Base-by-base conservation (phyloP, 2,113 vertebrate genomes). In the Gila orcuttii region DNA sequence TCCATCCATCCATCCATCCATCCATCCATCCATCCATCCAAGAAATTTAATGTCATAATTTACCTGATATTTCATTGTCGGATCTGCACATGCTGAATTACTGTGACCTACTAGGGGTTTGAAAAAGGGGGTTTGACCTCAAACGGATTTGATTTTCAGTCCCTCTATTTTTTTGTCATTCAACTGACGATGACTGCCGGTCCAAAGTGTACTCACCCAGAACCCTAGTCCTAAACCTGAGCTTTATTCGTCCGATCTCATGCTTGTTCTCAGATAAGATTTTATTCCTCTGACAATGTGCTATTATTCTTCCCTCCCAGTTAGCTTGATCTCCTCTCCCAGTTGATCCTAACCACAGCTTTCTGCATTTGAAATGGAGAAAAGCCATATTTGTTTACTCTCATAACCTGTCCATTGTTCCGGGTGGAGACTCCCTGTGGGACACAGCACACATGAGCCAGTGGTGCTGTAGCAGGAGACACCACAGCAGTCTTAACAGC, bases 381-480 rank as follows among this genome's bases (percentile, higher is more conserved):
- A 91, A 80, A 47, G 79, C 15, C 59, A 73, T 59, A 78, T 39
- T 92, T 94, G 92, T 94, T 95, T 94, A 92, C 94, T 89, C 88
- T 91, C 89, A 87, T 95, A 93, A 93, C 91, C 90, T 93, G 90
- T 86, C 90, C 90, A 92, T 94, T 93, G 92, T 94, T 89, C 90
- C 89, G 90, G 87, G 57, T 92, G 92, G 92, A 92, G 92, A 93
- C 93, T 93, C 92, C 91, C 92, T 90, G 85, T 92, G 92, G 92
- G 91, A 92, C 73, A 52, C 2, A 82, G 84, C 31, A 87, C 88
- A 86, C 60, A 50, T 89, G 90, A 90, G 90, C 87, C 66, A 60
- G 86, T 79, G 88, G 87, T 85, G 4, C 82, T 87, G 74, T 78
- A 28, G 83, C 5, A 71, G 52, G 47, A 84, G 82, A 82, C 86